Evolutionary conservation across 2,888 invertebrate genomes (phyloP), one percentile per base, ranked within the genome.

Genomic region (Luffia ferchaultella): DNA sequence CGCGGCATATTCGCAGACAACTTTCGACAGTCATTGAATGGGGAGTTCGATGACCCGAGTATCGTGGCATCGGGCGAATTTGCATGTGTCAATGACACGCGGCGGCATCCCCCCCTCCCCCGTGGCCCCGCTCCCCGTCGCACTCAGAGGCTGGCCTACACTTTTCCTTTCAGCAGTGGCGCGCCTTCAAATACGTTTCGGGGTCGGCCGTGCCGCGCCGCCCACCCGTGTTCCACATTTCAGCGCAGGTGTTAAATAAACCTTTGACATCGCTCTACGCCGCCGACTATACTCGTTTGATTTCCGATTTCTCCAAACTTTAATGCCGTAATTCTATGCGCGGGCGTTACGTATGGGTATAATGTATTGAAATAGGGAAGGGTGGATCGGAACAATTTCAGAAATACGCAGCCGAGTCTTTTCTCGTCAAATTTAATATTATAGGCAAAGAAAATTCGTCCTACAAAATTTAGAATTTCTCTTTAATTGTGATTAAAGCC

Each of bases 1-100:
- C 67, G 62, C 65, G 5, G 20, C 30, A 64, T 68, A 65, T 68
- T 69, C 65, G 66, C 69, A 67, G 73, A 70, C 72, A 77, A 80
- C 77, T 83, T 83, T 82, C 80, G 79, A 77, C 80, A 78, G 76
- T 77, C 77, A 77, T 76, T 80, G 76, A 79, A 78, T 77, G 75
- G 69, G 62, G 64, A 64, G 80, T 70, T 79, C 79, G 67, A 70
- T 71, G 78, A 77, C 80, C 80, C 68, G 61, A 9, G 43, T 70
- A 66, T 63, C 70, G 71, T 69, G 71, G 70, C 73, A 73, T 67
- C 65, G 68, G 72, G 68, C 71, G 67, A 67, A 79, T 83, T 80
- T 82, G 80, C 82, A 83, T 80, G 78, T 79, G 82, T 82, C 82
- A 80, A 70, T 80, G 82, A 82, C 82, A 73, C 73, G 70, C 70